A percentile compares a stretch with the other conserved stretches of the same genome.
Evolutionary conservation across 2,797 vertebrate genomes (phyloP).

Genomic region (Denticeps clupeoides): DNA sequence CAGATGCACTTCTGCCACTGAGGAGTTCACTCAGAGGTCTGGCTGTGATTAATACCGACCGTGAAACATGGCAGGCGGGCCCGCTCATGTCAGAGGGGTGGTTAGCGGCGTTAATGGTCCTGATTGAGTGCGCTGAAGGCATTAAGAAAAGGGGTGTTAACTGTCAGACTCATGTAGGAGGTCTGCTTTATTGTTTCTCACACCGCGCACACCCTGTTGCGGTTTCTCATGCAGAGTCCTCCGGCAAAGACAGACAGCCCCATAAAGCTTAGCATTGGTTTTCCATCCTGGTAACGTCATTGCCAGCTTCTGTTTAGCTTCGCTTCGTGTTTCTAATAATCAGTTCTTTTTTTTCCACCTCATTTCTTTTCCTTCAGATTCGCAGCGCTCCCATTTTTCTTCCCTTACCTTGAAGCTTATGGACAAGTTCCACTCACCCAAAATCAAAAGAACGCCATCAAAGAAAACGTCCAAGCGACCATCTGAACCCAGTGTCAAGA

Average conservation of each 20-base stretch:
- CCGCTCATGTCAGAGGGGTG: too few relatives aligned
- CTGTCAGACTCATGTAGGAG: too few relatives aligned
- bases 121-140: too few relatives aligned
- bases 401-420: conserved; percentile 88
- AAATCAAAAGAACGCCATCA: conserved; percentile 72
- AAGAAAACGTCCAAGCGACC: conserved; percentile 69
- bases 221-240: background rate
- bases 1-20: background rate
- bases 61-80: too few relatives aligned
- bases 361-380: conserved; percentile 49
- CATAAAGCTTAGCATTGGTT: too few relatives aligned
- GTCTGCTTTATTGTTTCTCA: too few relatives aligned
- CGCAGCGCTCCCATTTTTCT: conserved; percentile 78
- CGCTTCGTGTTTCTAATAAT: background rate
- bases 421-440: conserved; percentile 81
- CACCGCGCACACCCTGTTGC: background rate
- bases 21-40: background rate
- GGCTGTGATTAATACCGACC: too few relatives aligned
- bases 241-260: background rate
- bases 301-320: background rate
- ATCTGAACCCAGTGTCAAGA: conserved; percentile 59
- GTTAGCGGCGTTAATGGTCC: too few relatives aligned
- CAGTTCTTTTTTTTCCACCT: conserved; percentile 10
- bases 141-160: too few relatives aligned
- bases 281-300: background rate